Base-by-base conservation (phyloP, 2,113 vertebrate genomes). In the Rhizomys pruinosus region DNA sequence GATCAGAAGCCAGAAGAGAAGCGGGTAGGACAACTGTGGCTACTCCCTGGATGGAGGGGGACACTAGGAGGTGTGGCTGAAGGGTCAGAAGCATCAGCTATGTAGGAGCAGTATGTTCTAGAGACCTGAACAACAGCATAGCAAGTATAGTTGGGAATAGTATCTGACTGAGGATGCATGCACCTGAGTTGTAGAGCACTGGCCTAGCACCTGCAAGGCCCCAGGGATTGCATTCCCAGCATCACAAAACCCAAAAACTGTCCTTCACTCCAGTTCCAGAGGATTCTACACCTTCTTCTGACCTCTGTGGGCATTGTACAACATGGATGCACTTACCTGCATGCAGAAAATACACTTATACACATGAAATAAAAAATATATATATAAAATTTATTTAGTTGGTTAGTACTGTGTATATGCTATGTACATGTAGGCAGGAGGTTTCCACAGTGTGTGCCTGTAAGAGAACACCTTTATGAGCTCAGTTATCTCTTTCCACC, bases 1-100 rank as follows among this genome's bases (percentile, higher is more conserved):
- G 32, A 69, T 16, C 37, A 19, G 47, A 81, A 39, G 22, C 17
- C 23, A 23, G 23, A 37, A 76, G 86, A 84, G 52, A 57, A 66
- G 23, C 25, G 27, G 69, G 52, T 16, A 34, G 22, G 17, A 72
- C 23, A 27, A 20, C 5, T 15, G 32, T 55, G 29, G 22, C 1
- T 42, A 4, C 16, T 52, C 29, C 19, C 6, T 25, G 10, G 0
- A 55, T 39, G 25, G 19, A 25, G 34, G 17, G 69, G 37, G 32
- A 29, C 4, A 37, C 0, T 0, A 27, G 8, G 3, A 44, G 23
- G 42, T 29, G 42, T 37, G 7, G 7, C 23, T 17, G n/a, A 69
- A 29, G 71, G 9, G 34, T 20, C 7, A 4, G 42, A 64, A n/a
- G 22, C 34, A 17, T 76, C 22, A 64, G 6, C 47, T 44, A 27